phyloP scores from a whole-genome alignment of 2,797 vertebrate species.

The Linurgus olivaceus region DNA sequence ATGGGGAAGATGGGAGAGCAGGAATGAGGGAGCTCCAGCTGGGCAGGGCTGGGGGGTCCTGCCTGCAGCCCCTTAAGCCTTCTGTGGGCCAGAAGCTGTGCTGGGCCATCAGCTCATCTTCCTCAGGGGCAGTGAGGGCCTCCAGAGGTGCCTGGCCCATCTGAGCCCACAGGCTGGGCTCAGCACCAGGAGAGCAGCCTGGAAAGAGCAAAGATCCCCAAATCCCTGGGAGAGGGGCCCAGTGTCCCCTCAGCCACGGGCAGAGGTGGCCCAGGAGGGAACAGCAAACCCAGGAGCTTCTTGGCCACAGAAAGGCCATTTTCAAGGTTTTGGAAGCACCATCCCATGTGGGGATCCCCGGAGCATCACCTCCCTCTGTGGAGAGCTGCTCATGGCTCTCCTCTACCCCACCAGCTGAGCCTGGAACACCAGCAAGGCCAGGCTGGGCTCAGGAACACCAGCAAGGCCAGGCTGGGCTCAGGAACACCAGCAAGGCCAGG shows the following conservation, averaged over 20 bases:
- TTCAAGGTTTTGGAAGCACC: background rate
- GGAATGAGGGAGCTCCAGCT: background rate
- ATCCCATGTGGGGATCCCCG: rapidly evolving
- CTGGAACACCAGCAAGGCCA: background rate
- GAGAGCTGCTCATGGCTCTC: background rate
- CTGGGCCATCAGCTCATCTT: background rate
- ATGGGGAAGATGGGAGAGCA: no score
- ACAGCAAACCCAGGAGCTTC: rapidly evolving
- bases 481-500: no score
- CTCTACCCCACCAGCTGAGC: rapidly evolving
- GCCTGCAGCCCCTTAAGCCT: background rate
- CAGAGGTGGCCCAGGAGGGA: rapidly evolving
- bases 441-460: background rate
- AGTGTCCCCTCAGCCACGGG: background rate
- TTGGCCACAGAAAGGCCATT: background rate
- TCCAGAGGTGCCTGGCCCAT: background rate
- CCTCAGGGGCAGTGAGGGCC: background rate
- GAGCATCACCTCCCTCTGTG: background rate
- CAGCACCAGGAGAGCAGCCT: background rate
- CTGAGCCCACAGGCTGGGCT: background rate
- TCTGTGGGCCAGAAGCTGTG: background rate
- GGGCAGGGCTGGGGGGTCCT: background rate
- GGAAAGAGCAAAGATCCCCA: background rate
- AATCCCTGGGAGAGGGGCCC: rapidly evolving
- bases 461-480: background rate